phyloP scores from a whole-genome alignment of 2,888 invertebrate genomes.

The Tetramorium bicarinatum region DNA sequence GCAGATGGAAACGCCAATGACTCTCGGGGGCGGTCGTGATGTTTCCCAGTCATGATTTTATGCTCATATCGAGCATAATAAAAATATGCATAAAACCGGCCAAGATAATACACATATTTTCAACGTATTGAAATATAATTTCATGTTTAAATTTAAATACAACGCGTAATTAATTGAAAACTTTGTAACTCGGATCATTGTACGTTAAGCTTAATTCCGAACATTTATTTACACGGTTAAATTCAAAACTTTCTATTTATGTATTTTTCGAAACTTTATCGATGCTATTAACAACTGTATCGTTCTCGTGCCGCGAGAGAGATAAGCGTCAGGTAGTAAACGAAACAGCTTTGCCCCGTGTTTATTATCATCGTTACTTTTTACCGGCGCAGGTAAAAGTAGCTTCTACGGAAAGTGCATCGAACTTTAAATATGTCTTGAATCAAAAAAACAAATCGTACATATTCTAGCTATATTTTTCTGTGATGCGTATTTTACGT shows the following conservation, averaged over 20 bases:
- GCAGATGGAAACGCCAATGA: constrained; percentile 22
- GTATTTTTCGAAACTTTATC: constrained; percentile 37
- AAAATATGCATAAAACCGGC: background rate
- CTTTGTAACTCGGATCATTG: background rate
- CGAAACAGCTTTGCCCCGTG: constrained; percentile 26
- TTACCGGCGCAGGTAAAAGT: constrained; percentile 25
- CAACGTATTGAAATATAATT: background rate
- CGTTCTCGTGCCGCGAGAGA: constrained; percentile 25
- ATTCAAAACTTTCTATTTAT: background rate
- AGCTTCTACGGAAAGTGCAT: constrained; percentile 3
- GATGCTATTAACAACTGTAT: constrained; percentile 35
- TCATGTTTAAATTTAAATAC: background rate
- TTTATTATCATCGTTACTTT: constrained; percentile 53
- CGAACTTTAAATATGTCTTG: constrained; percentile 17
- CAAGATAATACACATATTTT: background rate
- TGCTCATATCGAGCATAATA: background rate
- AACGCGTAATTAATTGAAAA: background rate
- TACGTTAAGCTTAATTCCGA: background rate
- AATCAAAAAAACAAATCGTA: background rate
- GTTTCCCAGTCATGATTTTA: constrained; percentile 7
- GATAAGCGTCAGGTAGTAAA: constrained; percentile 34
- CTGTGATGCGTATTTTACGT: background rate
- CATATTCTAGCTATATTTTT: background rate
- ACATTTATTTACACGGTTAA: constrained; percentile 1
- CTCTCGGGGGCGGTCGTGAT: constrained; percentile 20